A percentile compares a stretch with the other conserved stretches of the same genome.
phyloP scores from a whole-genome alignment of 1,140 invertebrate genomes.

The Heliconius nattereri region DNA sequence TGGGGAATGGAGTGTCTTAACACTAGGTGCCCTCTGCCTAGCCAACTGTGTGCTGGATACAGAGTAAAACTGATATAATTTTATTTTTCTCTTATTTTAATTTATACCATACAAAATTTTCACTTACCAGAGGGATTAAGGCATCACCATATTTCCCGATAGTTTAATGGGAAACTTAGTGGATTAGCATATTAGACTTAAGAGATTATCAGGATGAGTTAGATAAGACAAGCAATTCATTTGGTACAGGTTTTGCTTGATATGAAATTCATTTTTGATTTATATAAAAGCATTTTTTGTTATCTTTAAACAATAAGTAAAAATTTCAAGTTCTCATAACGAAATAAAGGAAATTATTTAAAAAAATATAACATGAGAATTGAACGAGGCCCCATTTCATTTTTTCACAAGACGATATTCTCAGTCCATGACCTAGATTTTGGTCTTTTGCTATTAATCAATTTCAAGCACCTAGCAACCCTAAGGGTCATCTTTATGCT shows the following conservation, averaged over 20 bases:
- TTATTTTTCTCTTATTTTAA: no score
- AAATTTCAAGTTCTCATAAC: no score
- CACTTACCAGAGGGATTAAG: background rate
- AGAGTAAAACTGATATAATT: no score
- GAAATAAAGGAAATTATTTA: no score
- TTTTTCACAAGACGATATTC: background rate
- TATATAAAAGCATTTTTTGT: no score
- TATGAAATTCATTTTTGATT: no score
- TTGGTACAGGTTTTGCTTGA: background rate
- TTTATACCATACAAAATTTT: background rate
- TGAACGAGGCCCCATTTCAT: background rate
- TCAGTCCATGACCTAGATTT: background rate
- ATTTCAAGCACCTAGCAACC: slow-evolving; percentile 3
- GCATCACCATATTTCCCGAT: background rate
- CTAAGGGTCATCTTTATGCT: background rate
- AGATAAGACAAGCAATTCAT: background rate
- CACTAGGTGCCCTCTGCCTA: no score
- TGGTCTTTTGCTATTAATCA: background rate
- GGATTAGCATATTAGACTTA: slow-evolving; percentile 1
- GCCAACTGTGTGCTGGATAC: no score
- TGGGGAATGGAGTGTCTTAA: no score
- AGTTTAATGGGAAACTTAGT: background rate
- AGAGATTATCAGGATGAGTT: background rate
- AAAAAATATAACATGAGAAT: background rate
- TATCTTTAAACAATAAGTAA: no score